Evolutionary conservation across 2,888 invertebrate species (phyloP), one percentile per base, ranked within the genome.

Genomic region (Boloria euphrosyne): DNA sequence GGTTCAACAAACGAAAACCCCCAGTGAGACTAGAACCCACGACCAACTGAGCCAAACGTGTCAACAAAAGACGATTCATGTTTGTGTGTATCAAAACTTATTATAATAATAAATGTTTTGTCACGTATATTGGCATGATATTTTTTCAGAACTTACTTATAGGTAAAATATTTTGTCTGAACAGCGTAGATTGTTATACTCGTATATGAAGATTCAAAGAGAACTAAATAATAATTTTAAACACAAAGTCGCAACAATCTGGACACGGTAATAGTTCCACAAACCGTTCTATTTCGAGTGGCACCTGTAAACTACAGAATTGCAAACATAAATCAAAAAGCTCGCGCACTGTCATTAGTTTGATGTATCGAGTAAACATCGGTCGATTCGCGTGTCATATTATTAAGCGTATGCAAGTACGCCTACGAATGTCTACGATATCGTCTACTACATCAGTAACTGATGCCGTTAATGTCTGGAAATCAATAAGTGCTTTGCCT

Each of bases 301-400:
- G 47, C 27, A 63, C 16, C 47, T 43, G 57, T 27, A 27, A 51
- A 58, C 58, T 52, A 31, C 59, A 50, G 44, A 64, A 51, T 44
- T n/a, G 52, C 58, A 46, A 17, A 38, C 70, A 66, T 72, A 74
- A 73, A 73, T 74, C 73, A 74, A 57, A 69, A 31, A 66, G 59
- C 67, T 64, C 54, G 49, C 55, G 38, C 47, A 63, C 71, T 72
- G 74, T 75, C 74, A 70, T 68, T 69, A 67, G 67, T 27, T 52
- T 69, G 74, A 75, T 74, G 58, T 72, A 75, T 75, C 57, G 73
- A 66, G 55, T 62, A 66, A 67, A 69, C 65, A 73, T 53, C 61
- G 53, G 66, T 61, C 55, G 65, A 70, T 68, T 72, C 66, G 60
- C 62, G 68, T 55, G 62, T 55, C 62, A 57, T 57, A 62, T 71